phyloP scores from a whole-genome alignment of 2,888 invertebrate species.

The Acleris sparsana region DNA sequence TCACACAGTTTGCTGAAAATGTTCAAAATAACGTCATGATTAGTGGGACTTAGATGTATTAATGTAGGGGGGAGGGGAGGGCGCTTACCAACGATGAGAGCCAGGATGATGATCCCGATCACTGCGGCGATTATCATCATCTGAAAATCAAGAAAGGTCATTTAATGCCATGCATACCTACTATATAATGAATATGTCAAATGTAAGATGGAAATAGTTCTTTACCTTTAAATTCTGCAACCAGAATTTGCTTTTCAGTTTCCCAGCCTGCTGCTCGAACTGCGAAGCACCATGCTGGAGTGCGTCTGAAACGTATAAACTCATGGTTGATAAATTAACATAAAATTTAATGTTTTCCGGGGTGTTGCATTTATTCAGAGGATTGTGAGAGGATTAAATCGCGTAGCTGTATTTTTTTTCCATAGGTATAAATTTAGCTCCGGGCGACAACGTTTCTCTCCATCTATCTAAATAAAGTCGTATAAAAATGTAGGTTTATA shows the following conservation, averaged over 20 bases:
- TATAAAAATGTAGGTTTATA: too few species aligned
- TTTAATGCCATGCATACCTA: neutral
- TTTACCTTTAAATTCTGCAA: slow-evolving; percentile 96
- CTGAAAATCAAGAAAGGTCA: slow-evolving; percentile 65
- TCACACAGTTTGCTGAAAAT: slow-evolving; percentile 82
- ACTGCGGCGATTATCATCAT: slow-evolving; percentile 97
- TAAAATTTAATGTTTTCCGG: too few species aligned
- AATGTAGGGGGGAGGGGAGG: neutral
- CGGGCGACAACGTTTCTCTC: too few species aligned
- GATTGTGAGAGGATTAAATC: too few species aligned
- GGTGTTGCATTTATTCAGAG: too few species aligned
- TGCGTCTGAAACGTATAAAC: slow-evolving; percentile 85
- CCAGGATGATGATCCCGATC: slow-evolving; percentile 91
- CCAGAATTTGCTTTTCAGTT: slow-evolving; percentile 98
- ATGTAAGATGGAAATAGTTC: too few species aligned
- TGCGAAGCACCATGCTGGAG: slow-evolving; percentile 97
- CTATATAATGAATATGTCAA: neutral
- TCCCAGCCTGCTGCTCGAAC: slow-evolving; percentile 98
- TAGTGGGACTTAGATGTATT: slow-evolving; percentile 56
- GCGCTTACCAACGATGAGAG: slow-evolving; percentile 94
- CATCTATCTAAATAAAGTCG: too few species aligned
- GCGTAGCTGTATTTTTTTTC: too few species aligned
- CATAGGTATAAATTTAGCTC: too few species aligned
- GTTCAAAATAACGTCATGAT: slow-evolving; percentile 69
- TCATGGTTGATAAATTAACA: too few species aligned